Conservation (phyloP, 2,113 vertebrate species). For the Halichoerus grypus region DNA sequence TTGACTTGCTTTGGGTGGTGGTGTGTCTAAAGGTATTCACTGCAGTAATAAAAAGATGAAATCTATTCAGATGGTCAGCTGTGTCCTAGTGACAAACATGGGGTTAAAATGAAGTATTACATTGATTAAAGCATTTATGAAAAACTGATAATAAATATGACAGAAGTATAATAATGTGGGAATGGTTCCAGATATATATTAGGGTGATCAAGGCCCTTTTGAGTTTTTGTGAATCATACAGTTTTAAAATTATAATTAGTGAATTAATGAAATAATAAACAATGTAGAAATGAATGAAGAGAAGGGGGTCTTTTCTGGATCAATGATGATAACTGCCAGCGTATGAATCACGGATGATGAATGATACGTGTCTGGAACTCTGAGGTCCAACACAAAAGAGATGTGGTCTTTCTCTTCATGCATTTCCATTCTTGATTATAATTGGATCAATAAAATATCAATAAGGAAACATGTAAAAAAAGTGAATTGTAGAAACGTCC, state of each 20-base stretch:
- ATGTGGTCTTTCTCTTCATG: neutral
- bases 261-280: neutral
- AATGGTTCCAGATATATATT: neutral
- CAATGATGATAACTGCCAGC: neutral
- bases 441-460: no score
- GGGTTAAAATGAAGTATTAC: neutral
- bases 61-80: no score
- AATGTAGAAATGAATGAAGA: neutral
- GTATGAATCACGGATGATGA: rapidly evolving
- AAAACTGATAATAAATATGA: neutral
- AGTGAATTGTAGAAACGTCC: neutral
- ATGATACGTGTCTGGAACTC: neutral
- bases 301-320: neutral
- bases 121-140: neutral
- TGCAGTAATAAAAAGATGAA: neutral
- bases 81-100: neutral
- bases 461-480: neutral
- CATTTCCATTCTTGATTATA: neutral
- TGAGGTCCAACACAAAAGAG: neutral
- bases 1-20: no score
- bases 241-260: neutral
- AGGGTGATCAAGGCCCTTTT: neutral
- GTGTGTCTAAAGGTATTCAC: neutral
- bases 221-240: neutral
- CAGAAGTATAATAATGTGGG: neutral